Percentiles rank a stretch among this genome's conserved stretches.
Conservation (phyloP, 2,797 vertebrate species). For the Chelidonichthys spinosus region DNA sequence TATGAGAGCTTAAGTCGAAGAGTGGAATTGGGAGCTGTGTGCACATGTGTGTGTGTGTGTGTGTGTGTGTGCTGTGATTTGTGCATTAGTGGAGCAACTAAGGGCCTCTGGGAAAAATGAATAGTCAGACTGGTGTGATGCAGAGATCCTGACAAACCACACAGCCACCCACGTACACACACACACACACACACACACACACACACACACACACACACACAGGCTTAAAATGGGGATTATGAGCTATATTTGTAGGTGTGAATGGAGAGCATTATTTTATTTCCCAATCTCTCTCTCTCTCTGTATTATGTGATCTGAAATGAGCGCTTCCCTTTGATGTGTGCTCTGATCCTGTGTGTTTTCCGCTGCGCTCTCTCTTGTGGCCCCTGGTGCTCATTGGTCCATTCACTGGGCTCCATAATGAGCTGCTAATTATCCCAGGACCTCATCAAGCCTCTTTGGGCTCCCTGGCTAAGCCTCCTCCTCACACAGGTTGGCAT, state of each 20-base stretch:
- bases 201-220: constrained; percentile 27
- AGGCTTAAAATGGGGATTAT: constrained; percentile 67
- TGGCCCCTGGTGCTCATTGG: constrained; percentile 55
- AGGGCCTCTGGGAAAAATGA: constrained; percentile 47
- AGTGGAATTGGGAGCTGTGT: constrained; percentile 25
- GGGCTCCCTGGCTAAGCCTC: constrained; percentile 58
- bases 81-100: constrained; percentile 56
- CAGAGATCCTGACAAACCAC: constrained; percentile 36
- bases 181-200: constrained; percentile 38
- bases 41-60: constrained; percentile 14
- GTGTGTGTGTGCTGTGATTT: constrained; percentile 45
- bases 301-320: constrained; percentile 59
- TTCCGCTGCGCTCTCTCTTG: constrained; percentile 55
- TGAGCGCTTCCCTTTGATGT: constrained; percentile 68
- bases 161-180: constrained; percentile 17
- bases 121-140: constrained; percentile 50
- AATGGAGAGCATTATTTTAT: constrained; percentile 60
- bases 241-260: constrained; percentile 73
- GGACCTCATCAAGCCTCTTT: constrained; percentile 75
- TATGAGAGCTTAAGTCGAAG: constrained; percentile 38
- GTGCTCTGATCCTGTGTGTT: constrained; percentile 60
- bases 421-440: constrained; percentile 81
- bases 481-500: constrained; percentile 76
- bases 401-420: constrained; percentile 73
- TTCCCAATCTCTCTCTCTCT: constrained; percentile 35